Conservation (phyloP, 2,888 invertebrate species). For the Callyntrura guangdongensis region DNA sequence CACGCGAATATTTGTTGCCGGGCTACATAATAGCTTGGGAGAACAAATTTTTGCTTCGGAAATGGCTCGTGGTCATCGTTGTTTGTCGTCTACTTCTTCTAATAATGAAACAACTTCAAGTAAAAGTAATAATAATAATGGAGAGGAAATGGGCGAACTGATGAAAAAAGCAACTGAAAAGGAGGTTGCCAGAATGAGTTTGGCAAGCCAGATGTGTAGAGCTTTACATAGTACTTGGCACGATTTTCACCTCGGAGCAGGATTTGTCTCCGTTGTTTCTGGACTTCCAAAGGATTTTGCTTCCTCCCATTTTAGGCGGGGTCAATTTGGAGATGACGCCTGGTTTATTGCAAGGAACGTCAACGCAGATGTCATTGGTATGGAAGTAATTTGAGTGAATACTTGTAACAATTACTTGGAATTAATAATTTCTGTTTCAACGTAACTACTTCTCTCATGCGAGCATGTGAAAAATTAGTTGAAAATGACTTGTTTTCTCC, state of each 20-base stretch:
- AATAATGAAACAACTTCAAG: slow-evolving; percentile 41
- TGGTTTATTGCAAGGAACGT: slow-evolving; percentile 94
- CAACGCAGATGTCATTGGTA: slow-evolving; percentile 97
- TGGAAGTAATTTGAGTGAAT: slow-evolving; percentile 85
- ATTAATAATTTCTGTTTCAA: neutral
- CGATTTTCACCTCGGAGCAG: slow-evolving; percentile 82
- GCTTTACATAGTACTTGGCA: slow-evolving; percentile 82
- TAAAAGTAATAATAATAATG: slow-evolving; percentile 71
- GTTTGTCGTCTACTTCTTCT: slow-evolving; percentile 74
- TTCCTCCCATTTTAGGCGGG: slow-evolving; percentile 92
- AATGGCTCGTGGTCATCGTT: slow-evolving; percentile 74
- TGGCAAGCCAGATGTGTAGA: slow-evolving; percentile 79
- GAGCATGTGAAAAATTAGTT: slow-evolving; percentile 96
- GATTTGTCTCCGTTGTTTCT: slow-evolving; percentile 90
- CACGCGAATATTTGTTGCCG: slow-evolving; percentile 82
- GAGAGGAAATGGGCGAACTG: slow-evolving; percentile 56
- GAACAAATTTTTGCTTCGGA: slow-evolving; percentile 79
- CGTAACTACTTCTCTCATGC: slow-evolving; percentile 98
- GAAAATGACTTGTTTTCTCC: slow-evolving; percentile 95
- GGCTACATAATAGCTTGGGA: slow-evolving; percentile 80
- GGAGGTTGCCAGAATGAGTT: slow-evolving; percentile 67
- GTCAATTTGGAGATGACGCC: slow-evolving; percentile 99
- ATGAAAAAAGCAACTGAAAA: slow-evolving; percentile 73
- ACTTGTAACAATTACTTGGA: neutral
- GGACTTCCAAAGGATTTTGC: slow-evolving; percentile 97